Conservation (phyloP, 1,140 invertebrate genomes). For the Delia radicum region DNA sequence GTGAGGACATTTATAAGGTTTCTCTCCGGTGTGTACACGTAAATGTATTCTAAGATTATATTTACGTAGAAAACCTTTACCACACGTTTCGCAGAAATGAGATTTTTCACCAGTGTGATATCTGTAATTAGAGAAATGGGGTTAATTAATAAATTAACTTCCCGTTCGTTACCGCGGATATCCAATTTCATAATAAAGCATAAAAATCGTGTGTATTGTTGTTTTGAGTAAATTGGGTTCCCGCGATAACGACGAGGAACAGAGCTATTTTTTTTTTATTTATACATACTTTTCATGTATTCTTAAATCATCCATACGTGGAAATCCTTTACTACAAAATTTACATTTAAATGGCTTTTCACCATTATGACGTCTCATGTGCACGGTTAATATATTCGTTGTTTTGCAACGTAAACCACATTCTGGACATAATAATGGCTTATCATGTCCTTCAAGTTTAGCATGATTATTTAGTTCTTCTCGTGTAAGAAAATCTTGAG, state of each 20-base stretch:
- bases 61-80: constrained; percentile 60
- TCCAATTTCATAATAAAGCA: background rate
- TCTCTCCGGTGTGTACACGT: constrained; percentile 62
- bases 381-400: constrained; percentile 61
- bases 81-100: constrained; percentile 62
- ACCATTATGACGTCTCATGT: constrained; percentile 61
- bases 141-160: no score
- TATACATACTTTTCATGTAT: constrained; percentile 59
- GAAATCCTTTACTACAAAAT: constrained; percentile 61
- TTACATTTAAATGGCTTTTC: constrained; percentile 62
- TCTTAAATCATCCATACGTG: constrained; percentile 60
- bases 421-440: constrained; percentile 58
- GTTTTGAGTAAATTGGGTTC: no score
- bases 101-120: constrained; percentile 78
- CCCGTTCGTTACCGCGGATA: no score
- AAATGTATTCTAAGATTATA: constrained; percentile 63
- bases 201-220: no score
- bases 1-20: constrained; percentile 62
- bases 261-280: constrained; percentile 40
- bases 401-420: constrained; percentile 60
- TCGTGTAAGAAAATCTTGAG: constrained; percentile 61
- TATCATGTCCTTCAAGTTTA: constrained; percentile 50
- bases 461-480: constrained; percentile 43
- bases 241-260: no score
- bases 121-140: constrained; percentile 39